Base-by-base conservation (phyloP, 2,888 invertebrate species). In the Caenorhabditis angaria region DNA sequence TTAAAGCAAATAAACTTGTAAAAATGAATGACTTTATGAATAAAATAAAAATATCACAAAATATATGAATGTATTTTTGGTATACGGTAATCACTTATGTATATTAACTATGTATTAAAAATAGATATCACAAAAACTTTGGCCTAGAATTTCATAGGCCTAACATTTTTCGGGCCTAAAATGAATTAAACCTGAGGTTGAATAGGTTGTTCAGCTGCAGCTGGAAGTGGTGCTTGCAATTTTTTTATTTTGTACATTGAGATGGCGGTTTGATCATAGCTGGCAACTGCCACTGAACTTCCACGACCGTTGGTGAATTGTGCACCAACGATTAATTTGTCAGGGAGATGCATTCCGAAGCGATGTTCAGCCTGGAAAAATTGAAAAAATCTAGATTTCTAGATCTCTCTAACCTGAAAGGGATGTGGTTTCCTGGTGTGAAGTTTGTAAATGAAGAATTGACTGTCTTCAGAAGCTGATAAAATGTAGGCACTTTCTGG, bases 401-500 rank as follows among this genome's bases (percentile, higher is more conserved):
- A 1, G 10, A 57, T 6, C 35, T n/a, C 14, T 32, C 14, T 2
- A 25, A 85, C 85, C 68, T 85, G 80, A 70, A 81, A 86, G 0
- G 82, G 80, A n/a, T 85, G 82, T 14, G 86, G 86, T 50, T 86
- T 84, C 41, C 86, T 51, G 0, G 85, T 84, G 62, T 85, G 85
- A n/a, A 87, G 68, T 56, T 87, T 87, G 77, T 82, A 87, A 8
- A 87, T 78, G 5, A 78, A 60, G 14, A 84, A 77, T 18, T 70
- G 76, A 1, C 79, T 73, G 62, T 87, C 87, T 67, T 85, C 84
- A 5, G 82, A 75, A 10, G 79, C 77, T 0, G 82, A 79, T 48
- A 86, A 55, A 14, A 85, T 80, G 58, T 86, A 86, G 8, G 86
- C 86, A 41, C 85, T 86, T 63, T 86, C 86, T 0, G 86, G 85